Evolutionary conservation across 1,140 invertebrate species (phyloP).

Genomic region (Eumaeus atala): DNA sequence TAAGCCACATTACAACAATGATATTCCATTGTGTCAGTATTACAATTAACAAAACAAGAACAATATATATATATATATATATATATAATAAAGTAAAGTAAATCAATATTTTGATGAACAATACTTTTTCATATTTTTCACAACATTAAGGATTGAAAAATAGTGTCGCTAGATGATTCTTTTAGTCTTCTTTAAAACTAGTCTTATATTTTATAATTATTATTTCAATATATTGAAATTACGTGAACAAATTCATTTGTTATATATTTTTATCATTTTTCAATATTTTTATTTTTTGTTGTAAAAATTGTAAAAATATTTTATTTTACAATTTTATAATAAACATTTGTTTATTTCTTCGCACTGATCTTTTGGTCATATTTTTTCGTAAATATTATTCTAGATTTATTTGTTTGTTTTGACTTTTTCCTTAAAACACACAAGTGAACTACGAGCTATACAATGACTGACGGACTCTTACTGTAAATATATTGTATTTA

Average conservation of each 20-base stretch:
- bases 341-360: too few species aligned
- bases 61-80: too few species aligned
- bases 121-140: too few species aligned
- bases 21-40: background rate
- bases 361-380: too few species aligned
- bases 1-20: too few species aligned
- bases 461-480: too few species aligned
- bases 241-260: too few species aligned
- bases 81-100: background rate
- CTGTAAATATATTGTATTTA: too few species aligned
- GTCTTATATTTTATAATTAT: background rate
- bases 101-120: too few species aligned
- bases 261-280: too few species aligned
- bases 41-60: background rate
- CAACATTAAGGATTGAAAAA: background rate
- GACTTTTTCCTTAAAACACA: constrained; percentile 43
- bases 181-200: background rate
- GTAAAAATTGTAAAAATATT: background rate
- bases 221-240: too few species aligned
- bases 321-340: background rate
- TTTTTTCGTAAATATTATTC: background rate
- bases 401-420: constrained; percentile 46
- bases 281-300: too few species aligned
- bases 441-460: constrained; percentile 27
- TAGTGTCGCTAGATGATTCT: constrained; percentile 3